Evolutionary conservation across 92 coral and sea anemone genomes (phyloP).

Genomic region (Epizoanthus rinbou): DNA sequence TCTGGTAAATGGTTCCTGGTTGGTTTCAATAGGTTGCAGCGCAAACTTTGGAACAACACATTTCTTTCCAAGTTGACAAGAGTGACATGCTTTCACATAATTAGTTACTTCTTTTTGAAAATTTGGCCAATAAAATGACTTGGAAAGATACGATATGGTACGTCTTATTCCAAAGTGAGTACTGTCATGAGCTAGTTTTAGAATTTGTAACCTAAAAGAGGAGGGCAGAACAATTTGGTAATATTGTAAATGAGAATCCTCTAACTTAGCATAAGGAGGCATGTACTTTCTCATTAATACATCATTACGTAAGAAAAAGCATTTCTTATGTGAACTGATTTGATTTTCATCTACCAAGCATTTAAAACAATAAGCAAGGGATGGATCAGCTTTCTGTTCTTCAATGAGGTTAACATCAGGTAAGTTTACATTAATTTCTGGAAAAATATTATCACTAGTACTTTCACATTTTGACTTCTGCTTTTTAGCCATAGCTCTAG

Average conservation of each 20-base stretch:
- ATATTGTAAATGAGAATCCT: slow-evolving; percentile 18
- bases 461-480: slow-evolving; percentile 23
- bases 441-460: slow-evolving; percentile 20
- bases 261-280: slow-evolving; percentile 24
- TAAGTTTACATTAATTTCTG: slow-evolving; percentile 20
- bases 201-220: slow-evolving; percentile 22
- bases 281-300: slow-evolving; percentile 21
- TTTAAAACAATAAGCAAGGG: slow-evolving; percentile 22
- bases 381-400: slow-evolving; percentile 23
- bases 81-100: slow-evolving; percentile 23
- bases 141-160: slow-evolving; percentile 18
- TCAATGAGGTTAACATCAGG: slow-evolving; percentile 23
- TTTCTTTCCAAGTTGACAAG: slow-evolving; percentile 23
- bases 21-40: slow-evolving; percentile 24
- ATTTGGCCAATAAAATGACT: slow-evolving; percentile 17
- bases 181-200: slow-evolving; percentile 23
- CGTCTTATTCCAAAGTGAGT: slow-evolving; percentile 23
- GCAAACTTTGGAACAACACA: slow-evolving; percentile 23
- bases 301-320: slow-evolving; percentile 19
- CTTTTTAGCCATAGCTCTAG: slow-evolving; percentile 23
- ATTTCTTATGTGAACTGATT: slow-evolving; percentile 21
- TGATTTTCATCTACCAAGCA: slow-evolving; percentile 23
- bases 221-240: slow-evolving; percentile 21
- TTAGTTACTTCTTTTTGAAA: slow-evolving; percentile 15
- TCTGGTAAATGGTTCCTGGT: slow-evolving; percentile 24